Evolutionary conservation across 2,888 invertebrate species (phyloP), one percentile per base, ranked within the genome.

Genomic region (Drosophila paramelanica): DNA sequence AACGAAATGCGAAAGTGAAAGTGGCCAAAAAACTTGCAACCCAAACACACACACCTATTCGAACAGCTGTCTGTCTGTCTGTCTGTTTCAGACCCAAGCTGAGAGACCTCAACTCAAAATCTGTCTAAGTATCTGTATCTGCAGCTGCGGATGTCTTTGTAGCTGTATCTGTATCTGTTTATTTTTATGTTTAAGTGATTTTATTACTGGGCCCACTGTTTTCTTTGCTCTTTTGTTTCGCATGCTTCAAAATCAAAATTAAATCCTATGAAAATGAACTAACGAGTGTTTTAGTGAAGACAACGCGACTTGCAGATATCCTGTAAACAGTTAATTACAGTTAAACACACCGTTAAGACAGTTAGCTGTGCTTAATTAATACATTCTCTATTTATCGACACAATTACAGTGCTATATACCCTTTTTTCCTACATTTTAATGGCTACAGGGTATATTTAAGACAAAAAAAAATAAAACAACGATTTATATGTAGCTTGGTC

Each of bases 1-100:
- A 53, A 77, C 65, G 36, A 61, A 74, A 73, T 70, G 72, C 77
- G 81, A 83, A 83, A 87, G 83, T 87, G 83, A 83, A 83, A 83
- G 83, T 81, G 67, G 57, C 71, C 87, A 55, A 79, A 79, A 66
- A 71, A 81, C 73, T 83, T 77, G 70, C 76, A 81, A 70, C 17
- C 39, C 39, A 51, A 31, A 65, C 31, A 25, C 36, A 49, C 41
- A 42, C 8, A 62, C 27, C n/a, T 23, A 38, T 46, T 33, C 41
- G 38, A 38, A 36, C 42, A 11, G 47, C 27, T 27, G 50, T 50
- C 47, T 39, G 36, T 14, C 25, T 25, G 27, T 17, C 17, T 17
- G 1, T 17, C 17, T 1, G 17, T 31, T 0, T 31, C 31, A 31
- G 31, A 31, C 7, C 31, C 10, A 27, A 17, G n/a, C 17, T 25